These are phyloP conservation scores for Endotricha flammealis DNA, from an alignment of 2,888 invertebrate genomes.

Conservation along the genomic window DNA sequence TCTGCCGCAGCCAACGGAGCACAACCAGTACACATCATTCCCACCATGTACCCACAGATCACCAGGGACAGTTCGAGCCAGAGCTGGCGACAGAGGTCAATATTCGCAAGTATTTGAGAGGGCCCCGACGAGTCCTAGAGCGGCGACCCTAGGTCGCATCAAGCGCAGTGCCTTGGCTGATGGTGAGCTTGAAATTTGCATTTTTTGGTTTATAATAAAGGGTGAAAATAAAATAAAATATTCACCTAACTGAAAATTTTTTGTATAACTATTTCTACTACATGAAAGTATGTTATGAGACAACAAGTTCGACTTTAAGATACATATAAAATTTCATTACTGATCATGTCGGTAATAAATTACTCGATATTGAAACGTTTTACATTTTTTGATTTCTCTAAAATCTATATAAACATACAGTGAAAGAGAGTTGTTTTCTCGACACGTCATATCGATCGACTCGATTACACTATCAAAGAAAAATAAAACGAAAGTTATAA, in stretches of 20 bases:
- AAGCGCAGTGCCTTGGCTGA: conserved; percentile 59
- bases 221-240: background rate
- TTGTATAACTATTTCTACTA: background rate
- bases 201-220: conserved; percentile 4
- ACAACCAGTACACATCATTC: conserved; percentile 71
- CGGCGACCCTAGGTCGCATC: conserved; percentile 60
- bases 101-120: conserved; percentile 78
- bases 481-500: too few species aligned
- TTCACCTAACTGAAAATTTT: background rate
- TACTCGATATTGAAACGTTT: too few species aligned
- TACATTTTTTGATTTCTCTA: too few species aligned
- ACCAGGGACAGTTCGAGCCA: conserved; percentile 56
- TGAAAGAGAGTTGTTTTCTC: background rate
- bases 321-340: too few species aligned
- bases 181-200: conserved; percentile 36
- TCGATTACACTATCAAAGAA: too few species aligned
- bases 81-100: conserved; percentile 67
- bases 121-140: conserved; percentile 74
- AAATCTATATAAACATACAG: too few species aligned
- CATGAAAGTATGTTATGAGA: too few species aligned
- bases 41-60: conserved; percentile 53
- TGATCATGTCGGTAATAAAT: too few species aligned
- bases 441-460: too few species aligned
- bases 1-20: conserved; percentile 59
- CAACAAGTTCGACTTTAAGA: too few species aligned